phyloP scores from a whole-genome alignment of 2,888 invertebrate species.

The Sinhomidia bicolor region DNA sequence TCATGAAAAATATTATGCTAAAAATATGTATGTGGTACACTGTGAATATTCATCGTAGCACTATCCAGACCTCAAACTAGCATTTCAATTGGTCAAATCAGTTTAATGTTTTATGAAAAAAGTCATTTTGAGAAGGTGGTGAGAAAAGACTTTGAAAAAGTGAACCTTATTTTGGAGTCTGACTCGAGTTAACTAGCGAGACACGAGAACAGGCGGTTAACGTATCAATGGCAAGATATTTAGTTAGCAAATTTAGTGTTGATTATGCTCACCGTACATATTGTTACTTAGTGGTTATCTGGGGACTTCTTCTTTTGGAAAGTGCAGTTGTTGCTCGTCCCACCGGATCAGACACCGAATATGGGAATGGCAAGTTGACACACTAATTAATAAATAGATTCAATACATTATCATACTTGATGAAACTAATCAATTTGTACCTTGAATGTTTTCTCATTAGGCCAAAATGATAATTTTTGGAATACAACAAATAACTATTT shows the following conservation, averaged over 20 bases:
- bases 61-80: not conserved
- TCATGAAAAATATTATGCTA: too few relatives aligned
- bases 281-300: slow-evolving; percentile 42
- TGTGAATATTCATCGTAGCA: too few relatives aligned
- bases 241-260: slow-evolving; percentile 49
- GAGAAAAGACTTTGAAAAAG: not conserved
- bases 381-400: slow-evolving; percentile 1
- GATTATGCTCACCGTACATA: slow-evolving; percentile 49
- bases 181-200: slow-evolving; percentile 10
- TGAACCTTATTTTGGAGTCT: not conserved
- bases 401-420: not conserved
- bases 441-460: slow-evolving; percentile 4
- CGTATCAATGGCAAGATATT: slow-evolving; percentile 68
- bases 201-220: slow-evolving; percentile 4
- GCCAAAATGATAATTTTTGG: slow-evolving; percentile 11
- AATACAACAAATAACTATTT: slow-evolving; percentile 1
- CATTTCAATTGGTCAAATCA: too few relatives aligned
- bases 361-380: not conserved
- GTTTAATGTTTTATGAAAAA: not conserved
- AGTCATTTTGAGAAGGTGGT: not conserved
- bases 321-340: slow-evolving; percentile 48
- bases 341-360: not conserved
- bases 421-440: not conserved
- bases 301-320: slow-evolving; percentile 1
- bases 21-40: too few relatives aligned